These are phyloP conservation scores for Mellivora capensis DNA, from an alignment of 2,113 vertebrate genomes.

Conservation along the genomic window DNA sequence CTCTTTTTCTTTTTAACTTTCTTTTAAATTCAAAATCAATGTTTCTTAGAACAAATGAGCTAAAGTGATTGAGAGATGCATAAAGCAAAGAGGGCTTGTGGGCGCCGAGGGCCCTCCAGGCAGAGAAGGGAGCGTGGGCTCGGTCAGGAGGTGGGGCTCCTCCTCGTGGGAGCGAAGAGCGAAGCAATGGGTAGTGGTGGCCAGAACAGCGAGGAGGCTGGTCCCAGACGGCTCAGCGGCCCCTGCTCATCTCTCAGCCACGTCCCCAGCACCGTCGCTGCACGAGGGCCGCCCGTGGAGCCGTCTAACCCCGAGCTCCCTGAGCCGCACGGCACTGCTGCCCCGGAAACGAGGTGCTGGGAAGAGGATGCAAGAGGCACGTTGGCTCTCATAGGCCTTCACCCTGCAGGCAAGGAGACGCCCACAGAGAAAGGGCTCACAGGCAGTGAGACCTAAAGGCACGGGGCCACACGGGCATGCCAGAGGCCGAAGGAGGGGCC, in stretches of 20 bases:
- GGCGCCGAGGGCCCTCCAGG: neutral
- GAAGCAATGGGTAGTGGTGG: neutral
- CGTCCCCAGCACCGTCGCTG: neutral
- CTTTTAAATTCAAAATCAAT: neutral
- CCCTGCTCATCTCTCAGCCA: neutral
- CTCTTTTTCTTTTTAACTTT: neutral
- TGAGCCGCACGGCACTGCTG: neutral
- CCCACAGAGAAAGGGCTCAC: neutral
- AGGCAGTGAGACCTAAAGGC: neutral
- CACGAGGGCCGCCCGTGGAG: neutral
- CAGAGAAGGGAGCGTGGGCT: accelerated
- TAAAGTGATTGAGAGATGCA: neutral
- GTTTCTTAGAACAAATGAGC: neutral
- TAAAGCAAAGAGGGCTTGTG: accelerated
- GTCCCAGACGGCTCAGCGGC: neutral
- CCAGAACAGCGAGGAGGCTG: neutral
- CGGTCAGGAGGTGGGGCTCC: neutral
- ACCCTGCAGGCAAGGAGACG: neutral
- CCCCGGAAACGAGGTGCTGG: neutral
- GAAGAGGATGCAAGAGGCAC: neutral
- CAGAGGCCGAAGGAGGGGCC: neutral
- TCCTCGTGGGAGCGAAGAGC: neutral
- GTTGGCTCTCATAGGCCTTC: neutral
- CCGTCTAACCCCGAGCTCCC: neutral
- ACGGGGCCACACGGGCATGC: neutral